Evolutionary conservation across 2,113 vertebrate genomes (phyloP).

Genomic region (mouse (Mus musculus)): DNA sequence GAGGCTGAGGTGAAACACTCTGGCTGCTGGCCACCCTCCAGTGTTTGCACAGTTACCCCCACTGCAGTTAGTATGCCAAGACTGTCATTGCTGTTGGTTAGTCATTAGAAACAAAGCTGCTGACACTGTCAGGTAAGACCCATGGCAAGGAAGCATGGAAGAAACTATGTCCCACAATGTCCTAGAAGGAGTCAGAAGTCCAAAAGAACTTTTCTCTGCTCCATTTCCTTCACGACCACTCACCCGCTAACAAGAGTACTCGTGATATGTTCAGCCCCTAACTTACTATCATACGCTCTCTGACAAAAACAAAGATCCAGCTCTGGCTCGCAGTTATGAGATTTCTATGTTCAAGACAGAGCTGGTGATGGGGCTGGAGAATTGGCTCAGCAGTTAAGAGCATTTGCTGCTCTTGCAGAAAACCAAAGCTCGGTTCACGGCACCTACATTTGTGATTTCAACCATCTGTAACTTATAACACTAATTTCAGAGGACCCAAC

Average conservation of each 20-base stretch:
- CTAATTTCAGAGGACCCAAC: not conserved
- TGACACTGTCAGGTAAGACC: not conserved
- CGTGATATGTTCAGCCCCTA: not conserved
- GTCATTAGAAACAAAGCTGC: not conserved
- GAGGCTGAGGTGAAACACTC: not conserved
- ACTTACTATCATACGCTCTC: conserved; percentile 18
- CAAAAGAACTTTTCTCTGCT: not conserved
- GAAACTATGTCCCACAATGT: not conserved
- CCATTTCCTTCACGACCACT: not conserved
- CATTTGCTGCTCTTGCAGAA: not conserved
- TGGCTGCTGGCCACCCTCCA: not conserved
- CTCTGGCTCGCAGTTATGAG: not conserved
- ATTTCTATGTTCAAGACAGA: not conserved
- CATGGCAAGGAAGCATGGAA: not conserved
- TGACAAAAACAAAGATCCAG: not conserved
- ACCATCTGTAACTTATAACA: not conserved
- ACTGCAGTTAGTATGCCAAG: conserved; percentile 16
- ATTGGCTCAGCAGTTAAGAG: not conserved
- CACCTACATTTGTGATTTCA: not conserved
- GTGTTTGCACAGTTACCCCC: not conserved
- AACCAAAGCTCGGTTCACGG: not conserved
- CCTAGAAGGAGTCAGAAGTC: not conserved
- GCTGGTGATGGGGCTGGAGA: not conserved
- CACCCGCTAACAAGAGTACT: not conserved
- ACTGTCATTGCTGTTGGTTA: not conserved